Percentiles rank a stretch among this genome's conserved stretches.
phyloP scores from a whole-genome alignment of 2,797 vertebrate species.

The Sebastes umbrosus region DNA sequence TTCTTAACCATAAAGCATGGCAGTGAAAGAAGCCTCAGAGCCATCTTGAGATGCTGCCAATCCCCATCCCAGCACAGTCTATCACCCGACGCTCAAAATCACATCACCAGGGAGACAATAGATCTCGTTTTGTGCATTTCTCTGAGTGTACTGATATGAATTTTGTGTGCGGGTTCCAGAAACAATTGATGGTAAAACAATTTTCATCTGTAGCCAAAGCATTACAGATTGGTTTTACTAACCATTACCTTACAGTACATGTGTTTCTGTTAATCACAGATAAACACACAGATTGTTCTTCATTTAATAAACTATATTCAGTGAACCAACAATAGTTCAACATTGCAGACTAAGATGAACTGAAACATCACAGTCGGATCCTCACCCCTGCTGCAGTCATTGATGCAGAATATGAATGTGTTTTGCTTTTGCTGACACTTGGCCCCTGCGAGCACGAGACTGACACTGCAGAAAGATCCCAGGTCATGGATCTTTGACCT shows the following conservation, averaged over 20 bases:
- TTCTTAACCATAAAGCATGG: conserved; percentile 81
- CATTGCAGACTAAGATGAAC: background rate
- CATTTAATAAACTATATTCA: background rate
- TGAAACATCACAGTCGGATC: background rate
- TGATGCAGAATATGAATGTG: background rate
- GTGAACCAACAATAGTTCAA: background rate
- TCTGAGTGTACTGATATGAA: conserved; percentile 30
- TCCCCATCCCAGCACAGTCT: conserved; percentile 55
- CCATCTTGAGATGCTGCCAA: conserved; percentile 74
- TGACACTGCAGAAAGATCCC: conserved; percentile 3
- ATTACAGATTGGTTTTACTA: conserved; percentile 40
- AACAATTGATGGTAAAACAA: conserved; percentile 47
- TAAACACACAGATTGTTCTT: conserved; percentile 32
- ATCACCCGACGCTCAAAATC: conserved; percentile 61
- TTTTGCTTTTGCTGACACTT: conserved; percentile 29
- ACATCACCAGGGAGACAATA: conserved; percentile 69
- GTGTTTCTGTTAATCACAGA: conserved; percentile 47
- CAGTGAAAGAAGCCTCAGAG: conserved; percentile 74
- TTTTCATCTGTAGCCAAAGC: conserved; percentile 52
- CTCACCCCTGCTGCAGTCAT: background rate
- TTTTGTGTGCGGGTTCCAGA: conserved; percentile 40
- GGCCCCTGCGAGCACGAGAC: conserved; percentile 10
- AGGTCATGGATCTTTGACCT: conserved; percentile 49
- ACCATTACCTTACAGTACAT: conserved; percentile 30
- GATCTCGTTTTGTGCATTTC: conserved; percentile 51